Evolutionary conservation across 2,113 vertebrate species (phyloP).

Genomic region (Ovis aries): DNA sequence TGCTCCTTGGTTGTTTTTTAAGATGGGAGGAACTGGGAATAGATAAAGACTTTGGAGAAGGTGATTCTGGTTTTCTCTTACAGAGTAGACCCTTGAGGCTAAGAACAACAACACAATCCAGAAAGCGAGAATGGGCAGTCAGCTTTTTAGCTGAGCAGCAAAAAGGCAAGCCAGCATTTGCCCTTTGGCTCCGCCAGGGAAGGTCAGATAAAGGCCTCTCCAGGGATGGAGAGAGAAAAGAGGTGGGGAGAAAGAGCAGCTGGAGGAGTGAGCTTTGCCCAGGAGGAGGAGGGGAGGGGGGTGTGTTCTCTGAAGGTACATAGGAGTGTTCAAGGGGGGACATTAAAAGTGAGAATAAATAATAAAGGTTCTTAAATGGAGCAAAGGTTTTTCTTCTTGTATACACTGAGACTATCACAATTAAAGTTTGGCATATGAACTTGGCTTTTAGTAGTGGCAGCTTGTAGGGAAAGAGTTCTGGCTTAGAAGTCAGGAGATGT

Average conservation of each 20-base stretch:
- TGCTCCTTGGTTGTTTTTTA: background rate
- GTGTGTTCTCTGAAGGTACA: background rate
- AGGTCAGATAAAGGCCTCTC: constrained; percentile 38
- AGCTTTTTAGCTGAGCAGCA: constrained; percentile 13
- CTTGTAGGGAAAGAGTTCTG: background rate
- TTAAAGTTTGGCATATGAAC: background rate
- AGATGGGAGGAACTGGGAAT: background rate
- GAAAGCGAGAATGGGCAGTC: background rate
- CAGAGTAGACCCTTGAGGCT: background rate
- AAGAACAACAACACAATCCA: background rate
- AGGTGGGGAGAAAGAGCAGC: background rate
- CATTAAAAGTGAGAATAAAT: background rate
- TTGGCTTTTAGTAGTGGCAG: background rate
- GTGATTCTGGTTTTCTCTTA: background rate
- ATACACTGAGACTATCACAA: background rate
- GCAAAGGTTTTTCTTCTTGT: background rate
- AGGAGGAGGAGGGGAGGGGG: rapidly evolving
- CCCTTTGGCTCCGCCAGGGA: background rate
- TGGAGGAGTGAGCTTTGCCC: background rate
- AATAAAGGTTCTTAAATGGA: background rate
- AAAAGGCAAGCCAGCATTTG: constrained; percentile 20
- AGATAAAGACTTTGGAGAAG: background rate
- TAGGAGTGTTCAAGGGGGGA: background rate
- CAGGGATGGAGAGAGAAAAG: background rate
- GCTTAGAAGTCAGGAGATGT: background rate